Percentiles rank a stretch among this genome's conserved stretches.
These are phyloP conservation scores for Cephus runcator DNA, from an alignment of 2,888 invertebrate genomes.

Conservation along the genomic window DNA sequence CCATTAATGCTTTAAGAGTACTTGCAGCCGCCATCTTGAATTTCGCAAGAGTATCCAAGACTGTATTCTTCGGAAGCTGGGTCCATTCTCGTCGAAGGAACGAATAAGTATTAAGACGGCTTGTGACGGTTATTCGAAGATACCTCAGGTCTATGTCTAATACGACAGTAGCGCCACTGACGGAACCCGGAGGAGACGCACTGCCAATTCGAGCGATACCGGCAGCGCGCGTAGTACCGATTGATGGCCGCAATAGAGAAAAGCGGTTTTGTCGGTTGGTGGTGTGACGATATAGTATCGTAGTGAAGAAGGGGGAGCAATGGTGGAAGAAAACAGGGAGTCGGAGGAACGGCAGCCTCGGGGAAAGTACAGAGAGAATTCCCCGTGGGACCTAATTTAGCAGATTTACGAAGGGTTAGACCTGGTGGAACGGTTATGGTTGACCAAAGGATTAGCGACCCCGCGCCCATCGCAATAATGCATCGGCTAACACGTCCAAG, in stretches of 20 bases:
- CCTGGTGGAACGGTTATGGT: constrained; percentile 25
- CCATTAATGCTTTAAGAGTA: neutral
- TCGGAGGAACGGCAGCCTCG: neutral
- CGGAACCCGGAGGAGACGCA: neutral
- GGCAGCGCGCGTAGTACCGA: neutral
- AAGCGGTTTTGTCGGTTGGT: neutral
- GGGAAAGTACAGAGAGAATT: neutral
- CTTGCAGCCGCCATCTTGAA: neutral
- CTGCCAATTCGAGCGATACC: neutral
- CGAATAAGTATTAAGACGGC: neutral
- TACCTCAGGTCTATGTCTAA: neutral
- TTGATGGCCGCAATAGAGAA: neutral
- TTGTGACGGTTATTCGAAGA: neutral
- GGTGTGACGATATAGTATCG: neutral
- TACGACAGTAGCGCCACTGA: neutral
- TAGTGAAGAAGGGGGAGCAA: neutral
- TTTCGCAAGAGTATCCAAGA: neutral
- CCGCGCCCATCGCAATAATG: constrained; percentile 92
- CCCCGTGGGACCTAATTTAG: neutral
- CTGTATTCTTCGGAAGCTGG: neutral
- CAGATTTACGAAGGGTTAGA: neutral
- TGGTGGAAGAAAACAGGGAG: neutral
- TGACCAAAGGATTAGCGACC: constrained; percentile 77
- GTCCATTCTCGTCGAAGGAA: neutral
- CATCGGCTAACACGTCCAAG: constrained; percentile 93